Evolutionary conservation across 2,113 vertebrate genomes (phyloP), one percentile per base, ranked within the genome.

Genomic region (Crotalus tigris): DNA sequence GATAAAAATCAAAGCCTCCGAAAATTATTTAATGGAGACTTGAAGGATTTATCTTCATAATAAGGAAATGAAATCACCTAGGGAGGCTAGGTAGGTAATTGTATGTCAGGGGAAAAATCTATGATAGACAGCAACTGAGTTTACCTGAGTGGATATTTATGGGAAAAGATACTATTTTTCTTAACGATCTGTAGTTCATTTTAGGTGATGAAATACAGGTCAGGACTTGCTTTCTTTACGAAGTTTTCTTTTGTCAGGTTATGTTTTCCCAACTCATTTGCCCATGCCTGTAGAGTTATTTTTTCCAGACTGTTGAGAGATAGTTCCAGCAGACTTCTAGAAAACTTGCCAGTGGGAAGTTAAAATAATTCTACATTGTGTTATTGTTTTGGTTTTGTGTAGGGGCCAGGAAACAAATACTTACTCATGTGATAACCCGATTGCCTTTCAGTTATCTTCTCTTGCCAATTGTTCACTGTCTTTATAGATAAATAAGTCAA

Each of bases 291-390:
- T 94, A 1, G 91, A 96, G 93, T 91, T 95, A 92, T 95, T 94
- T 90, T 95, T 90, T 85, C 90, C 91, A 91, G 86, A 93, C 90
- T 12, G 89, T 94, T 95, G 96, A 92, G 94, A 96, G 93, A 91
- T 58, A 89, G 90, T 96, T 95, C 93, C 91, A 0, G 51, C 0
- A 10, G 91, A 91, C 89, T 92, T 96, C 90, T 85, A 90, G 95
- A 95, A 97, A 95, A 96, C 94, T 95, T 97, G 94, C 96, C 93
- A 93, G 87, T 3, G 93, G 96, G 97, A 96, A 93, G 88, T 88
- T 87, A 91, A 0, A 87, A 95, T 85, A 69, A 53, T 86, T 0
- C 1, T 91, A 61, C 1, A 0, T 85, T 49, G 90, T 1, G 0
- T 86, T 81, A 8, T 75, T 75, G 15, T 17, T 81, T 33, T 15